Percentiles rank a stretch among this genome's conserved stretches.
Conservation (phyloP, 2,888 invertebrate genomes). For the Spisula subtruncata region DNA sequence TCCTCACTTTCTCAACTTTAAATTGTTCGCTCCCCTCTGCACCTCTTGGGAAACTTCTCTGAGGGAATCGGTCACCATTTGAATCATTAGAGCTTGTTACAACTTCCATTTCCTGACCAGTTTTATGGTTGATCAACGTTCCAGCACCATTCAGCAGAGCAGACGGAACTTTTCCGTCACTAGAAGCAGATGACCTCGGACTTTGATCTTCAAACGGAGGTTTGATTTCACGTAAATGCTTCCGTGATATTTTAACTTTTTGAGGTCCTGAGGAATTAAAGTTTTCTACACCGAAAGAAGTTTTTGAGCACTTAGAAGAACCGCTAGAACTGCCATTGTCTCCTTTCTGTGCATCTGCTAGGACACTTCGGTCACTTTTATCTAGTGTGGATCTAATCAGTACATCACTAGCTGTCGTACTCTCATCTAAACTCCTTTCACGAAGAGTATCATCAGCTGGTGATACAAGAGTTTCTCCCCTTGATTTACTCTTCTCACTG, state of each 20-base stretch:
- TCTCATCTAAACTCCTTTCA: slow-evolving; percentile 75
- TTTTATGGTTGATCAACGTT: not conserved
- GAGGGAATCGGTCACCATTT: slow-evolving; percentile 48
- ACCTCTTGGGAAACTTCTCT: slow-evolving; percentile 48
- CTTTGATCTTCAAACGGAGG: slow-evolving; percentile 76
- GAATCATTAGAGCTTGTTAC: slow-evolving; percentile 49
- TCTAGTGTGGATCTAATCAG: slow-evolving; percentile 78
- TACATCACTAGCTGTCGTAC: slow-evolving; percentile 81
- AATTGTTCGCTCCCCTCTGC: slow-evolving; percentile 51
- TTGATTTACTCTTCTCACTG: slow-evolving; percentile 54
- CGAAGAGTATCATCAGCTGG: slow-evolving; percentile 43
- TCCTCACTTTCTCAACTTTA: slow-evolving; percentile 66
- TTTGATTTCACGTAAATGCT: slow-evolving; percentile 80
- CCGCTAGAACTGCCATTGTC: slow-evolving; percentile 54
- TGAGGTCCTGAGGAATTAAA: slow-evolving; percentile 79
- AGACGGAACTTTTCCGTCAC: slow-evolving; percentile 71
- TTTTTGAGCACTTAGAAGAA: slow-evolving; percentile 74
- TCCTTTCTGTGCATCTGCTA: slow-evolving; percentile 54
- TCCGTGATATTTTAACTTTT: slow-evolving; percentile 81
- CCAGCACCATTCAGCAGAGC: slow-evolving; percentile 50
- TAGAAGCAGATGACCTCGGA: slow-evolving; percentile 67
- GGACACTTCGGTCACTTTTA: slow-evolving; percentile 61
- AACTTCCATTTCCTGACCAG: slow-evolving; percentile 32
- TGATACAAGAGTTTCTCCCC: slow-evolving; percentile 40
- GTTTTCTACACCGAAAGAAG: slow-evolving; percentile 76